phyloP scores from a whole-genome alignment of 1,140 invertebrate genomes.

The Pristionchus pacificus region DNA sequence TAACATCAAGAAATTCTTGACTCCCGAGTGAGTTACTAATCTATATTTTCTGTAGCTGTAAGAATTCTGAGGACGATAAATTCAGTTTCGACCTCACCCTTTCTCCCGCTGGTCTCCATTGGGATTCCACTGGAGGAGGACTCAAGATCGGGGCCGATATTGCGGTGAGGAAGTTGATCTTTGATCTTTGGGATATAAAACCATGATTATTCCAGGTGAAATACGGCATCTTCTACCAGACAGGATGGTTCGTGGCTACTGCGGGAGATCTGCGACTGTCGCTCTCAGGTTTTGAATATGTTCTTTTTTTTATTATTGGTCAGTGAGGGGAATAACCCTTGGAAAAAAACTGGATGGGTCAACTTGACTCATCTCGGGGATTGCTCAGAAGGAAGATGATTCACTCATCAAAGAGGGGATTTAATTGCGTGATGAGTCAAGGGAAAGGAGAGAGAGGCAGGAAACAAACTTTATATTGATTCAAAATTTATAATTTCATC shows the following conservation, averaged over 20 bases:
- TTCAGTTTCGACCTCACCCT: constrained; percentile 46
- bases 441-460: no score
- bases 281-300: neutral
- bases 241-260: neutral
- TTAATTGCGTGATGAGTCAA: no score
- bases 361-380: no score
- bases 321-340: no score
- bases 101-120: constrained; percentile 40
- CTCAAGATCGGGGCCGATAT: constrained; percentile 47
- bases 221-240: neutral
- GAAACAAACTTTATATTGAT: no score
- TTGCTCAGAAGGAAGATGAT: no score
- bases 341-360: no score
- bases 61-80: constrained; percentile 1
- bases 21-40: constrained; percentile 30
- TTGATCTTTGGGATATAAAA: no score
- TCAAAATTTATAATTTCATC: constrained; percentile 11
- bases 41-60: neutral
- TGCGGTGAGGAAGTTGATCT: constrained; percentile 51
- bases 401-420: no score
- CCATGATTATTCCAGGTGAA: no score
- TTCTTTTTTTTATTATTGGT: neutral
- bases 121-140: constrained; percentile 42
- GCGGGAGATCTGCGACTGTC: neutral
- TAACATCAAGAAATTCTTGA: constrained; percentile 44